Base-by-base conservation (phyloP, 2,888 invertebrate species). In the Synanthedon myopaeformis region DNA sequence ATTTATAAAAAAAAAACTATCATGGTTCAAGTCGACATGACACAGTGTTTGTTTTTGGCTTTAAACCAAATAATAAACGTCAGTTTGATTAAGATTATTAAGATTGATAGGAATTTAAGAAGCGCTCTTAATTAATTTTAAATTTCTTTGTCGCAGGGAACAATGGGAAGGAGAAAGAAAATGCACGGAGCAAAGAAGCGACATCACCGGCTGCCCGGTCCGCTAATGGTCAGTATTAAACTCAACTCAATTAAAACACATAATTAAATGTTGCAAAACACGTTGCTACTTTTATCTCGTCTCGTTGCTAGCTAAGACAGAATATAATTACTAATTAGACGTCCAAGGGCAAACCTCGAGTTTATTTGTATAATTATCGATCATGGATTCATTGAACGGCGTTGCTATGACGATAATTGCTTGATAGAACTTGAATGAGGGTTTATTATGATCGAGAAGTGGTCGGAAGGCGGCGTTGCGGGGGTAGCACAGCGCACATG, bases 121-220 rank as follows among this genome's bases (percentile, higher is more conserved):
- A 56, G 53, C 6, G 14, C 13, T 45, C n/a, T 45, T 14, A n/a
- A 45, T 14, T 45, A 14, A 6, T 45, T 50, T 50, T 50, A 4
- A n/a, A 49, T 50, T 52, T 45, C 52, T 74, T 75, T 87, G 83
- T 90, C 89, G 57, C 87, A 94, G 93, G 93, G 82, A 91, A 92
- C 87, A 92, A 89, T 79, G 90, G 91, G 70, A 93, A 91, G 79
- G 91, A 91, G 78, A 87, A 86, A 69, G 87, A 87, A 72, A 88
- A 88, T 62, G 91, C 92, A 75, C 90, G 90, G 79, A 90, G 88
- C 76, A 92, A 92, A 82, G 93, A 93, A 74, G 89, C 90, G 61
- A 90, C 92, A 56, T 91, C 92, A 54, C 91, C 92, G 51, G 92
- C 92, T 60, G 91, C 90, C 55, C 90, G 90, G 75, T 89, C 91